These are phyloP conservation scores for Aviceda subcristata DNA, from an alignment of 2,113 vertebrate genomes.

Conservation along the genomic window DNA sequence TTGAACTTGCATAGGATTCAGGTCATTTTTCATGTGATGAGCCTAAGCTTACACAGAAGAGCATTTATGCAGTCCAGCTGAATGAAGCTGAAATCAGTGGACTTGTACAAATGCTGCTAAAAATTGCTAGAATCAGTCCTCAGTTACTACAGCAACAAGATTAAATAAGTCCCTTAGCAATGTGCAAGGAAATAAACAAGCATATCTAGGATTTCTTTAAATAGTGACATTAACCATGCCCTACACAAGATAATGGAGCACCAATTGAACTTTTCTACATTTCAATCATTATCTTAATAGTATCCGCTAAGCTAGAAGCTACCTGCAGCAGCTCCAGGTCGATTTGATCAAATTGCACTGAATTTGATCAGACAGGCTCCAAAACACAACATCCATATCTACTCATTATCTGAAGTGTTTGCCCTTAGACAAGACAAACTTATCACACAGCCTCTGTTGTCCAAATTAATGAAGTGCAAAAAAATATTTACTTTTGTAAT, in stretches of 20 bases:
- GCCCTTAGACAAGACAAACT: background rate
- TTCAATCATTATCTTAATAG: background rate
- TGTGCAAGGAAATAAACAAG: background rate
- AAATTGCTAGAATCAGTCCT: background rate
- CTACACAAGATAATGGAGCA: background rate
- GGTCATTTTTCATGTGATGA: background rate
- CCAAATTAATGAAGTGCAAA: background rate
- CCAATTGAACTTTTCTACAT: background rate
- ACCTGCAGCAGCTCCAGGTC: background rate
- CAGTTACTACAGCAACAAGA: background rate
- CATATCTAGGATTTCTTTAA: background rate
- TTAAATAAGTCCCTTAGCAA: background rate
- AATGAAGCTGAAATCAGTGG: background rate
- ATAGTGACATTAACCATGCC: background rate
- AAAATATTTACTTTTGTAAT: background rate
- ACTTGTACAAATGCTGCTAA: background rate
- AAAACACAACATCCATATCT: background rate
- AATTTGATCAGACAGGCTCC: background rate
- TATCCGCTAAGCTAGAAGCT: background rate
- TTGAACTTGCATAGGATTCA: background rate
- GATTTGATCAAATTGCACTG: background rate
- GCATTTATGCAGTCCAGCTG: background rate
- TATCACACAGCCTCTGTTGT: background rate
- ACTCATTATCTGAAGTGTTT: background rate
- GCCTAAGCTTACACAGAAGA: background rate